Evolutionary conservation across 2,113 vertebrate species (phyloP).

Genomic region (Pluvianellus socialis): DNA sequence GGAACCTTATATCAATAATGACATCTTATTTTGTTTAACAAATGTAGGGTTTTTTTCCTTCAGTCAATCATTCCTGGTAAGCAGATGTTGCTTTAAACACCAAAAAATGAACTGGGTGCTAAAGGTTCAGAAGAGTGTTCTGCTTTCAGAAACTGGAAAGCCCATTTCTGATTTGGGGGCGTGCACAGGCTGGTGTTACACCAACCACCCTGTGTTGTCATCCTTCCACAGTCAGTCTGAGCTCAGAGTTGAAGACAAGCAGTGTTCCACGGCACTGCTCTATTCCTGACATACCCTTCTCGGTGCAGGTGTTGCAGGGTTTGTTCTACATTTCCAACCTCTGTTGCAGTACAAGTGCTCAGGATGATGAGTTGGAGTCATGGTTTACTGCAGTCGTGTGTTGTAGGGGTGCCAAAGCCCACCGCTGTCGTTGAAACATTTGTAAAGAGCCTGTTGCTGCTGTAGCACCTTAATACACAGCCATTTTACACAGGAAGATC

Average conservation of each 20-base stretch:
- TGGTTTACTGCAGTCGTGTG: neutral
- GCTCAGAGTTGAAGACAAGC: neutral
- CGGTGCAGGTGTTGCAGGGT: neutral
- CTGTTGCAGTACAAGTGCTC: neutral
- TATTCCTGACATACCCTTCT: neutral
- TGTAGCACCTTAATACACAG: neutral
- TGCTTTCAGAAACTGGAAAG: neutral
- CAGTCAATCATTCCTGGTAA: neutral
- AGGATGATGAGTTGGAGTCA: neutral
- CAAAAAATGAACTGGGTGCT: neutral
- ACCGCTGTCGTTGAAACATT: neutral
- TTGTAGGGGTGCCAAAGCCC: neutral
- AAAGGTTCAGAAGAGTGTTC: neutral
- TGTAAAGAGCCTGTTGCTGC: neutral
- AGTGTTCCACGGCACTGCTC: fast-evolving
- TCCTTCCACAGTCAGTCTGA: neutral
- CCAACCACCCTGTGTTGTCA: neutral
- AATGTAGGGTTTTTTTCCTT: fast-evolving
- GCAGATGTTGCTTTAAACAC: neutral
- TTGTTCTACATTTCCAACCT: neutral
- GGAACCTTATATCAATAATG: neutral
- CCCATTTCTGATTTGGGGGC: neutral
- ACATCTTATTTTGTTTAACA: neutral
- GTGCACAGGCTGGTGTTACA: neutral
- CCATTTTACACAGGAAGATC: neutral